Base-by-base conservation (phyloP, 1,140 invertebrate species). In the Brachionus rotundiformis region DNA sequence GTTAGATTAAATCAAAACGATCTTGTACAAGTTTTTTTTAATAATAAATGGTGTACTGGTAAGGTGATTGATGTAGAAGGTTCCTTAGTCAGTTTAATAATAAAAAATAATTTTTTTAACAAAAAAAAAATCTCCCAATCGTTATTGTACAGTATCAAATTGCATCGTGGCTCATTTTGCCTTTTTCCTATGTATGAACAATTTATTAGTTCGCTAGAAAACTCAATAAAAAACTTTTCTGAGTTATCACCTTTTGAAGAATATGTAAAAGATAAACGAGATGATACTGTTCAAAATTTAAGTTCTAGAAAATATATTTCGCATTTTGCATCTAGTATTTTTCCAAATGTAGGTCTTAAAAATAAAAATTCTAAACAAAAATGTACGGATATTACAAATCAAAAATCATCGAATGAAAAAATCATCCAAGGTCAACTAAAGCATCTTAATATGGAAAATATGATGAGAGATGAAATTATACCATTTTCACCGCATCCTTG, bases 381-480 rank as follows among this genome's bases (percentile, higher is more conserved):
- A 19, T 31, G 39, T 33, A 16, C 10, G 13, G 65, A 71, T 8
- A 33, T 19, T 3, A 8, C 36, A 27, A 73, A 44, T 44, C 68
- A 44, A 19, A 68, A 63, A 29, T 29, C 11, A 3, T 0, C 23
- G 8, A 19, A 8, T 33, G 63, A 33, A 36, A 44, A 25, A 44
- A 25, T 73, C 0, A 73, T 73, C 19, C 68, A 73, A 16, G 68
- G 68, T 5, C 68, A 73, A 44, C 10, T 73, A 29, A 73, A 73
- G n/a, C 68, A 73, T 73, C 33, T 79, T 16, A 41, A 79, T 16
- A 54, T 79, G 47, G 76, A 79, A 19, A 19, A 36, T 39, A 23
- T 79, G 33, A 63, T 79, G 47, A 13, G 76, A 54, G 36, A 79
- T 29, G 76, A 79, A 33, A 68, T 81, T 27, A 81, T 68, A n/a